Evolutionary conservation across 2,888 invertebrate genomes (phyloP).

Genomic region (Heliconius ethilla): DNA sequence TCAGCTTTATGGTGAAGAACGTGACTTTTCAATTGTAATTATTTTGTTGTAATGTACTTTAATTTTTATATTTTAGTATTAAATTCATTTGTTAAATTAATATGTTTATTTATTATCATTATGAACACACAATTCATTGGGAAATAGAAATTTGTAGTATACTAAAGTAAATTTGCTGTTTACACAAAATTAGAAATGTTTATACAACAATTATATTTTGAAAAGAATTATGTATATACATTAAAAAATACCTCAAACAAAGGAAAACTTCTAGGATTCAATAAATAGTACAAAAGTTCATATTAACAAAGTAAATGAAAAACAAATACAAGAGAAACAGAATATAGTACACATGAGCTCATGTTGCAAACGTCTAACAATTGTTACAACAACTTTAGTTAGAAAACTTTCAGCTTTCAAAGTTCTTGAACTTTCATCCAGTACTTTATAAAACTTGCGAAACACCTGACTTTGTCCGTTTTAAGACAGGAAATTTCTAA

Average conservation of each 20-base stretch:
- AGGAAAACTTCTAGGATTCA: not conserved
- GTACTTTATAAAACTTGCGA: constrained; percentile 13
- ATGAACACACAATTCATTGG: too few relatives aligned
- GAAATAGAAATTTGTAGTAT: too few relatives aligned
- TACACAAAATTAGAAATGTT: not conserved
- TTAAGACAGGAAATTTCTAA: not conserved
- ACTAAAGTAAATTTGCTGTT: too few relatives aligned
- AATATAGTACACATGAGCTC: constrained; percentile 20
- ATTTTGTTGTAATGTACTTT: too few relatives aligned
- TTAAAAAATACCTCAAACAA: not conserved
- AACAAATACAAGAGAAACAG: constrained; percentile 11
- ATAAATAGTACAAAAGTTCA: not conserved
- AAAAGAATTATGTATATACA: not conserved
- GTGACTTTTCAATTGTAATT: too few relatives aligned
- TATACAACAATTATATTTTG: not conserved
- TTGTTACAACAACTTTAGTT: constrained; percentile 26
- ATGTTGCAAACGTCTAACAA: constrained; percentile 21
- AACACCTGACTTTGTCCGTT: not conserved
- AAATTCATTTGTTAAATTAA: too few relatives aligned
- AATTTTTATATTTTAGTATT: too few relatives aligned
- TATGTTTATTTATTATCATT: too few relatives aligned
- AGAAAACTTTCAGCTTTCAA: constrained; percentile 25
- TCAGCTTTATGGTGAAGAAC: too few relatives aligned
- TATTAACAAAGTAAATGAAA: constrained; percentile 22
- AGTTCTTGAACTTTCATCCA: constrained; percentile 17